Base-by-base conservation (phyloP, 2,888 invertebrate species). In the Hoplodrina blanda region DNA sequence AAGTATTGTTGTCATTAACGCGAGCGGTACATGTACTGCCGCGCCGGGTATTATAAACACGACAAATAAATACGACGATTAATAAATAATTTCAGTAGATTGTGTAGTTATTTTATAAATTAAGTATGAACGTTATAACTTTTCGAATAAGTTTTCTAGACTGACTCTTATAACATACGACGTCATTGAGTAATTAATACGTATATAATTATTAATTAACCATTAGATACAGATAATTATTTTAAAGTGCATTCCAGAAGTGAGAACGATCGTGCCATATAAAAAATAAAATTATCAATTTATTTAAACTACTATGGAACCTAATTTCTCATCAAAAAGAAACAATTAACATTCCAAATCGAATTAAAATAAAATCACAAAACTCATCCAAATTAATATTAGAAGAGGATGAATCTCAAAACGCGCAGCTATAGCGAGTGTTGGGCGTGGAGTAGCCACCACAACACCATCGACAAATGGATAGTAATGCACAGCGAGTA, bases 401-500 rank as follows among this genome's bases (percentile, higher is more conserved):
- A 25, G 17, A 25, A 44, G 8, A 10, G 56, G 44, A 57, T 37
- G 15, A 15, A 61, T 54, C 41, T 50, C 0, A 56, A 19, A 30
- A 19, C 8, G 20, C 17, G 49, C 10, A 8, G 13, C 8, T 37
- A 37, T 37, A 8, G n/a, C 8, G 52, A 11, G 3, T 20, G 10
- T 19, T 25, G 3, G 7, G 15, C n/a, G 17, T 60, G 15, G 30
- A 74, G 67, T 54, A 13, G 30, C 30, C 60, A 46, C 37, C 56
- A 8, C 7, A 60, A 67, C 74, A 55, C 61, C 76, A 80, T 75
- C 74, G 66, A 66, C 91, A 92, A 92, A 95, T 94, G 95, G 92
- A 94, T 85, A 87, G 88, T 92, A 94, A 94, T 94, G 94, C 92
- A 88, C 81, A 73, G 73, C 90, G 91, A 88, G 92, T 87, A 90